phyloP scores from a whole-genome alignment of 2,797 vertebrate species.

The Parambassis ranga region DNA sequence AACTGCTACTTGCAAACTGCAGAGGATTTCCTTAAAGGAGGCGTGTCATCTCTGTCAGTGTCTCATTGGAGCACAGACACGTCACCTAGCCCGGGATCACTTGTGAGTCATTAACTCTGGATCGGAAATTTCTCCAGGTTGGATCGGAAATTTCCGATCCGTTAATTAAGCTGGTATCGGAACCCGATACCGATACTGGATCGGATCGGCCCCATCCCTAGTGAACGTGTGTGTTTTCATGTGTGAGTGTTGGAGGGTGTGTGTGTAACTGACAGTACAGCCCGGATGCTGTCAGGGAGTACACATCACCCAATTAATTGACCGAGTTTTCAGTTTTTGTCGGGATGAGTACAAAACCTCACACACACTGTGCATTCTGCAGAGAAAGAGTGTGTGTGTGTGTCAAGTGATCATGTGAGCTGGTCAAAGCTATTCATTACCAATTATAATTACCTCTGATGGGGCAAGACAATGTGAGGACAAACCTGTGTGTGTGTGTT shows the following conservation, averaged over 20 bases:
- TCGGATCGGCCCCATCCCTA: no score
- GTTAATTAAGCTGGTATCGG: no score
- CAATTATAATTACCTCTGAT: constrained; percentile 3
- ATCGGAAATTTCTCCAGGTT: no score
- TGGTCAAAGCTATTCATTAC: background rate
- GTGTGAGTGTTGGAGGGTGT: background rate
- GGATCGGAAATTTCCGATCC: no score
- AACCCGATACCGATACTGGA: no score
- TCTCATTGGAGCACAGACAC: no score
- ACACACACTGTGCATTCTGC: no score
- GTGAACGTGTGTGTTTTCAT: background rate
- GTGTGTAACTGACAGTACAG: background rate
- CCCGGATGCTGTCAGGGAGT: background rate
- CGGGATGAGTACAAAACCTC: background rate
- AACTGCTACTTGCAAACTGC: no score
- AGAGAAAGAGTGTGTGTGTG: background rate
- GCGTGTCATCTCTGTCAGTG: no score
- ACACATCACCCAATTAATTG: background rate
- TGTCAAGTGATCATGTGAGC: background rate
- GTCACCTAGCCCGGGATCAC: no score
- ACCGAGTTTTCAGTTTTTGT: background rate
- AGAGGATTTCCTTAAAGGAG: no score
- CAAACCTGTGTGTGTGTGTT: background rate
- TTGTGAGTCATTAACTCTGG: no score
- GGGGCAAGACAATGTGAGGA: background rate